These are phyloP conservation scores for Chironex yamaguchii DNA, from an alignment of 30 jellyfish, hydroid and myxozoan species.

Conservation along the genomic window DNA sequence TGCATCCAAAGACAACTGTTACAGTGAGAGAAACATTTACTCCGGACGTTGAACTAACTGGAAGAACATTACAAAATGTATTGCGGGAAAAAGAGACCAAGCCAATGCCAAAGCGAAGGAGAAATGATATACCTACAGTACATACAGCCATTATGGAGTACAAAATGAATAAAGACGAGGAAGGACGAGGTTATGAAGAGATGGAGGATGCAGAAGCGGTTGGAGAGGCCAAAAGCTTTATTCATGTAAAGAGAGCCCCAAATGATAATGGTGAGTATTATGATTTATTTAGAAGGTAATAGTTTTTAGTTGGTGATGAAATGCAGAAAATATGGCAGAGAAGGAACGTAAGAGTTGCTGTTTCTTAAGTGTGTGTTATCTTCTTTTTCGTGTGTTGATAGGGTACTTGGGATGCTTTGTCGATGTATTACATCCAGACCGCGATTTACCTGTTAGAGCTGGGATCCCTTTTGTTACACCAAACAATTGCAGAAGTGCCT, in stretches of 20 bases:
- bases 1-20: not conserved
- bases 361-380: too few relatives aligned
- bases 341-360: too few relatives aligned
- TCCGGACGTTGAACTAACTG: slow-evolving; percentile 69
- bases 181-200: not conserved
- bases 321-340: too few relatives aligned
- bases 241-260: slow-evolving; percentile 79
- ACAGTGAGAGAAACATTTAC: slow-evolving; percentile 23
- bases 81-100: slow-evolving; percentile 25
- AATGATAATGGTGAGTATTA: slow-evolving; percentile 24
- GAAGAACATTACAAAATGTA: not conserved
- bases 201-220: not conserved
- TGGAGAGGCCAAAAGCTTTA: slow-evolving; percentile 21
- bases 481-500: slow-evolving; percentile 91
- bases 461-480: slow-evolving; percentile 97
- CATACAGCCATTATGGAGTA: slow-evolving; percentile 53
- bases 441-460: slow-evolving; percentile 97
- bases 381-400: not conserved
- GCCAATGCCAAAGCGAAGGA: slow-evolving; percentile 4
- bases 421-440: slow-evolving; percentile 81
- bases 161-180: slow-evolving; percentile 53
- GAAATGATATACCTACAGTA: slow-evolving; percentile 39
- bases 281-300: not conserved
- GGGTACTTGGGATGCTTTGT: slow-evolving; percentile 94
- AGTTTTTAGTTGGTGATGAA: too few relatives aligned